Conservation (phyloP, 2,888 invertebrate genomes). For the Drosophila kanekoi region DNA sequence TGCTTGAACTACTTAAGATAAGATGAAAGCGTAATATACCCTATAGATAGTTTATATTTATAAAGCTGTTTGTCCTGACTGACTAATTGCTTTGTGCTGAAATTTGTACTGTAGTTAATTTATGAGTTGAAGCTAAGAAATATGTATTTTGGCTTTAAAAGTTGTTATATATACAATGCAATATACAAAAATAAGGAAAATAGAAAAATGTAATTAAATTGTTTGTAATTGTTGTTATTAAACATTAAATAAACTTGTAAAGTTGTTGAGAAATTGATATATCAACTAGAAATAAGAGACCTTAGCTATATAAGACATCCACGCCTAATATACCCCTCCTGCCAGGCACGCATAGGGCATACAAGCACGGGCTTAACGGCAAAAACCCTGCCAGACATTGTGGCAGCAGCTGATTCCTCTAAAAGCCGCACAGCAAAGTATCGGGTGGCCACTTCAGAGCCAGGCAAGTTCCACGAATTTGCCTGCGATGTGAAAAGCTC, state of each 20-base stretch:
- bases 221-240: too few relatives aligned
- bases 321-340: neutral
- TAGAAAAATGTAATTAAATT: too few relatives aligned
- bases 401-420: slow-evolving; percentile 29
- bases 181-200: too few relatives aligned
- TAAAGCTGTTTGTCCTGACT: too few relatives aligned
- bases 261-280: too few relatives aligned
- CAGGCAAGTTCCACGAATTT: slow-evolving; percentile 12
- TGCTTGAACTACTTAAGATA: slow-evolving; percentile 2
- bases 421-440: neutral
- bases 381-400: slow-evolving; percentile 21
- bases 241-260: too few relatives aligned
- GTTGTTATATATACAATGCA: too few relatives aligned
- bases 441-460: slow-evolving; percentile 11
- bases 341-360: neutral
- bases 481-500: neutral
- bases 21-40: slow-evolving; percentile 2
- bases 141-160: too few relatives aligned
- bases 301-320: too few relatives aligned
- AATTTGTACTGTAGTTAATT: too few relatives aligned
- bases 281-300: neutral
- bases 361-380: slow-evolving; percentile 17
- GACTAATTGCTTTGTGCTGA: too few relatives aligned
- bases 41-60: neutral
- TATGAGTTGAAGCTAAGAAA: too few relatives aligned